phyloP scores from a whole-genome alignment of 2,888 invertebrate species.

The Koerneria pararmatus region DNA sequence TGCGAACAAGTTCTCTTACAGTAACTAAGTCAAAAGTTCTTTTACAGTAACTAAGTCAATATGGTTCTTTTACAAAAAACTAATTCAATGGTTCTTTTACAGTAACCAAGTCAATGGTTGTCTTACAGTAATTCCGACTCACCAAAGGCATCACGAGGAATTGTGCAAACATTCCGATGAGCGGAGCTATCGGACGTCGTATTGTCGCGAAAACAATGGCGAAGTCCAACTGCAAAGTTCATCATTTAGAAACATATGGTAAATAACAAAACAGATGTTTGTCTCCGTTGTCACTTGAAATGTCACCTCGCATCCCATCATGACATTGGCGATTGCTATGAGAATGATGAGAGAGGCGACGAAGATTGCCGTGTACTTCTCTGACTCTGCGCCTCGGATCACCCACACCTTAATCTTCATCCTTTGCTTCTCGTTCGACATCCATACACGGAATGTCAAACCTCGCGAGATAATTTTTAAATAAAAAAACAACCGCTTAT shows the following conservation, averaged over 20 bases:
- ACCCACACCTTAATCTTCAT: slow-evolving; percentile 41
- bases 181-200: slow-evolving; percentile 63
- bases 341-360: slow-evolving; percentile 49
- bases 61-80: not conserved
- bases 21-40: not conserved
- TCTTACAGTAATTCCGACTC: slow-evolving; percentile 36
- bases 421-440: slow-evolving; percentile 4
- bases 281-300: not conserved
- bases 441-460: too few relatives aligned
- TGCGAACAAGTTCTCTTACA: too few relatives aligned
- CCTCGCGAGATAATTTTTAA: too few relatives aligned
- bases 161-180: slow-evolving; percentile 64
- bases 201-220: slow-evolving; percentile 58
- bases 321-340: slow-evolving; percentile 53
- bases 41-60: not conserved
- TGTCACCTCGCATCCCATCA: slow-evolving; percentile 57
- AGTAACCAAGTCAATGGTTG: not conserved
- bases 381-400: slow-evolving; percentile 29
- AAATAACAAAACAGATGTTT: slow-evolving; percentile 6
- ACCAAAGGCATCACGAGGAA: slow-evolving; percentile 66
- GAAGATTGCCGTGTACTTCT: slow-evolving; percentile 45
- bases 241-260: not conserved
- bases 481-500: too few relatives aligned
- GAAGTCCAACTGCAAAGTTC: slow-evolving; percentile 48
- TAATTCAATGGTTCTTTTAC: not conserved